Evolutionary conservation across 2,797 vertebrate genomes (phyloP).

Genomic region (Lindbergichthys nudifrons): DNA sequence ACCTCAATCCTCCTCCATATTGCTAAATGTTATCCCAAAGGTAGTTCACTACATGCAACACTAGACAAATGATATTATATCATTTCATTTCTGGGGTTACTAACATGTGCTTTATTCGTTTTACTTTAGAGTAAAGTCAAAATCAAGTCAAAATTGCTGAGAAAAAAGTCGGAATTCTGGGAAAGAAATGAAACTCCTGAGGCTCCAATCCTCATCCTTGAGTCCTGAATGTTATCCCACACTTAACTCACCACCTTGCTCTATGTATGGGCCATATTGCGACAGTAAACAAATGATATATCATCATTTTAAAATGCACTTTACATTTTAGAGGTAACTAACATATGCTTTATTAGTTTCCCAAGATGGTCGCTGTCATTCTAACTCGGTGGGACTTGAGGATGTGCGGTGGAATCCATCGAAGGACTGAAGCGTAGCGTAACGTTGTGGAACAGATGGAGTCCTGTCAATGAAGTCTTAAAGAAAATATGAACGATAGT

Average conservation of each 20-base stretch:
- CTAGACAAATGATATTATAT: neutral
- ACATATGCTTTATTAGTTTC: neutral
- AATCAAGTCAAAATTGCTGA: no score
- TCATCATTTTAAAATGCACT: neutral
- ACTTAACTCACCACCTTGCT: neutral
- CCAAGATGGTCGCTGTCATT: conserved; percentile 12
- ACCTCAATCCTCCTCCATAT: no score
- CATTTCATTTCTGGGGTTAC: neutral
- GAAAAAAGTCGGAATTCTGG: no score
- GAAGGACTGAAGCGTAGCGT: conserved; percentile 21
- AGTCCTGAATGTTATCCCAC: neutral
- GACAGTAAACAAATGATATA: neutral
- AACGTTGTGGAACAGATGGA: conserved; percentile 41
- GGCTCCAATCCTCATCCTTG: no score
- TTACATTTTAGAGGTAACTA: neutral
- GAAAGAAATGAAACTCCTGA: no score
- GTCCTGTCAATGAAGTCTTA: conserved; percentile 59
- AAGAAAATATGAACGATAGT: conserved; percentile 49
- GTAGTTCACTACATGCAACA: neutral
- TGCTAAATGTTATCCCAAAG: neutral
- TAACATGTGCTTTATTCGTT: neutral
- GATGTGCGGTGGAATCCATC: conserved; percentile 25
- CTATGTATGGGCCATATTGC: neutral
- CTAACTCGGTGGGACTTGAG: conserved; percentile 35
- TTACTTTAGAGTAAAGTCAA: no score